Base-by-base conservation (phyloP, 92 coral and sea anemone genomes). In the Siderastrea radians region DNA sequence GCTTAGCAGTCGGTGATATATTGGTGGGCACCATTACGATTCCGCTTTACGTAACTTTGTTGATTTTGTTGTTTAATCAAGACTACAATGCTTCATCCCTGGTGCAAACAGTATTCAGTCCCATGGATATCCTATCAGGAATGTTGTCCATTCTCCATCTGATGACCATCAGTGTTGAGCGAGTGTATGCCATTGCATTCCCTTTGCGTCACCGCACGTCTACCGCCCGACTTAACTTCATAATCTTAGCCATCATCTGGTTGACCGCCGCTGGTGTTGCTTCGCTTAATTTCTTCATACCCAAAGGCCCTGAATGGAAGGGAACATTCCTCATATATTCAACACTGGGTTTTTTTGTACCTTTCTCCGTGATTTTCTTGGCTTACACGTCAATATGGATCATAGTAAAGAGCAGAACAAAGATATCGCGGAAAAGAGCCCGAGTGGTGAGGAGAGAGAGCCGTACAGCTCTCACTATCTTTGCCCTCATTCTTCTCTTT, bases 171-270 rank as follows among this genome's bases (percentile, higher is more conserved):
- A 94, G 96, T 48, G 75, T 94, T 53, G 96, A 94, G 49, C 89
- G 96, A 5, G 72, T 94, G 11, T 94, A 94, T 72, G 96, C 96
- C 46, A 94, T 94, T 65, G 96, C 96, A 13, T 84, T 94, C 51
- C 96, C 96, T 38, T 51, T 94, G 65, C 96, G 91, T 43, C 96
- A 94, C 71, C 95, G 96, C 47, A 90, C 91, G 5, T 91, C 96
- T 3, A 53, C 92, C 0, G 84, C 95, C n/a, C 86, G 84, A 11
- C 44, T 62, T 12, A 94, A 92, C 86, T 64, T 84, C 16, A n/a
- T 85, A 70, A 82, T 91, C 26, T 69, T 94, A 4, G 66, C 92
- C 7, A 54, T 79, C 2, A 84, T 91, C 15, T 94, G 96, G 96
- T 16, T 63, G 49, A 84, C 74, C 4, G 96, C 95, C 14, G 95